These are phyloP conservation scores for Stenodera caucasica DNA, from an alignment of 2,888 invertebrate species.

Conservation along the genomic window DNA sequence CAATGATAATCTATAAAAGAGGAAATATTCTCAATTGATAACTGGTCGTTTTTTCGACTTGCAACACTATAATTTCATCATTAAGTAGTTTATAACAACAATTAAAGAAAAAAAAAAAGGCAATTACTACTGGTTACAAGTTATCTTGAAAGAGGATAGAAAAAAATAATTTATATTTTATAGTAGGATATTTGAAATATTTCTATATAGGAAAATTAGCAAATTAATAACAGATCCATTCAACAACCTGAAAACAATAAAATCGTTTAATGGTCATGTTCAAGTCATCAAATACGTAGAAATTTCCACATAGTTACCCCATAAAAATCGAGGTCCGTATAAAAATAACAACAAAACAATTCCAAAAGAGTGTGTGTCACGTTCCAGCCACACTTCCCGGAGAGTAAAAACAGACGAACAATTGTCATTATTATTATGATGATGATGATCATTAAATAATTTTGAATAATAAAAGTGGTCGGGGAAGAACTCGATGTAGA, in stretches of 20 bases:
- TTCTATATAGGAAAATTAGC: not conserved
- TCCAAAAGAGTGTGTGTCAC: conserved; percentile 7
- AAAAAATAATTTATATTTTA: not conserved
- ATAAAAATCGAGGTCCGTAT: conserved; percentile 7
- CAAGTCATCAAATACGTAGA: conserved; percentile 8
- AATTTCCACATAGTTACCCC: conserved; percentile 8
- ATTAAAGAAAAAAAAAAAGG: not conserved
- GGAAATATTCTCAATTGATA: not conserved
- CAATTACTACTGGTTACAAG: not conserved
- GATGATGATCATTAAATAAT: conserved; percentile 5
- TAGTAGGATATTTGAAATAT: not conserved
- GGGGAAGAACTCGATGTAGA: conserved; percentile 12
- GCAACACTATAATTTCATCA: not conserved
- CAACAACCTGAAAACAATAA: conserved; percentile 1
- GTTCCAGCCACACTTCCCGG: conserved; percentile 8
- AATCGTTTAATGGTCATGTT: conserved; percentile 6
- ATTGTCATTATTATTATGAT: conserved; percentile 1
- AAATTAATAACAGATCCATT: not conserved
- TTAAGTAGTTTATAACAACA: not conserved
- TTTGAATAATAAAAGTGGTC: conserved; percentile 5
- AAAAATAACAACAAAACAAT: conserved; percentile 5
- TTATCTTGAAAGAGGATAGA: not conserved
- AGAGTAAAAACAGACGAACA: conserved; percentile 5
- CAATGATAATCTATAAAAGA: conserved; percentile 2
- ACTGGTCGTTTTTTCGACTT: not conserved